These are phyloP conservation scores for Hylia prasina DNA, from an alignment of 2,113 vertebrate genomes.

Conservation along the genomic window DNA sequence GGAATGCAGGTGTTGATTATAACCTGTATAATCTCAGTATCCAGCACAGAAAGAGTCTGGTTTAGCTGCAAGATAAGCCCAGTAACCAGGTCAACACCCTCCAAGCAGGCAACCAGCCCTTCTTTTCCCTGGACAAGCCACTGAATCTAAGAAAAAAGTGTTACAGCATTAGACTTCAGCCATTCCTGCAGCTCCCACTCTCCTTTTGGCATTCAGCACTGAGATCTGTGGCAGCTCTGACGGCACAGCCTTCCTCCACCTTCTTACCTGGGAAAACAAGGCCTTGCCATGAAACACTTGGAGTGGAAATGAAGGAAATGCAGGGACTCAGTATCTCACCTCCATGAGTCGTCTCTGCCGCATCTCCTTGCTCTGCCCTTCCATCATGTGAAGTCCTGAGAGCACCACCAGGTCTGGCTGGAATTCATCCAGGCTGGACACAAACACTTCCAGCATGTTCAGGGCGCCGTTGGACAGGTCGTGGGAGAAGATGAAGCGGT, in stretches of 20 bases:
- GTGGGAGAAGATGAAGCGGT: conserved; percentile 98
- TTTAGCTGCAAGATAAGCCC: background rate
- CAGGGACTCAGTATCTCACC: conserved; percentile 61
- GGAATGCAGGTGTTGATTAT: background rate
- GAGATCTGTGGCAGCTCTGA: background rate
- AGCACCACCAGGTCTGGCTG: conserved; percentile 92
- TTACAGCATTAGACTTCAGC: background rate
- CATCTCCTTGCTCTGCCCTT: conserved; percentile 85
- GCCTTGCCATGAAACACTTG: background rate
- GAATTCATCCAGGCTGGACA: conserved; percentile 92
- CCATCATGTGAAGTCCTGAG: conserved; percentile 99
- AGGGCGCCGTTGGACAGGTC: conserved; percentile 92
- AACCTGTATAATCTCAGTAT: background rate
- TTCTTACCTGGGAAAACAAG: background rate
- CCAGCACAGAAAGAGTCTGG: background rate
- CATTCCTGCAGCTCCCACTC: background rate
- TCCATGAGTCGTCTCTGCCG: conserved; percentile 85
- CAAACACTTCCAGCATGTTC: conserved; percentile 88
- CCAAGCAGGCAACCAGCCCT: background rate
- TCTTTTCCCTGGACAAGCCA: background rate
- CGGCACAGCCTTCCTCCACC: background rate
- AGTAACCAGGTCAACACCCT: background rate
- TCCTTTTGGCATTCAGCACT: background rate
- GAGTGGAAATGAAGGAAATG: background rate
- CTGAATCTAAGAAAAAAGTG: background rate